phyloP scores from a whole-genome alignment of 2,888 invertebrate species.

The Parelbella ahira region DNA sequence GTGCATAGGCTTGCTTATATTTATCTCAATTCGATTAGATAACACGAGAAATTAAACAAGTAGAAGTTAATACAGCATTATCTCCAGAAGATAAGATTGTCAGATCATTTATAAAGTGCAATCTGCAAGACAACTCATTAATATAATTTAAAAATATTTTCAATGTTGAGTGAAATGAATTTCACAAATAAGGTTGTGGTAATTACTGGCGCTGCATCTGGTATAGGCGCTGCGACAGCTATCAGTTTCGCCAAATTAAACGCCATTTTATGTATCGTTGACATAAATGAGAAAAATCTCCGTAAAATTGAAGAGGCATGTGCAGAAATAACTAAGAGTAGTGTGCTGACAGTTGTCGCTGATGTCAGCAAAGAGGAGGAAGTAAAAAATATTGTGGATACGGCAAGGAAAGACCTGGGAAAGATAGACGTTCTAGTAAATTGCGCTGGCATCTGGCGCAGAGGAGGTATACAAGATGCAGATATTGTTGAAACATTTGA shows the following conservation, averaged over 20 bases:
- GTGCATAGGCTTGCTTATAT: too few species aligned
- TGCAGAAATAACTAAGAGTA: constrained; percentile 8
- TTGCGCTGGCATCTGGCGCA: constrained; percentile 26
- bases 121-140: too few species aligned
- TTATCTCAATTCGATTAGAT: too few species aligned
- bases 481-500: constrained; percentile 25
- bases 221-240: constrained; percentile 83
- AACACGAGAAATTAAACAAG: too few species aligned
- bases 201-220: constrained; percentile 68
- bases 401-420: constrained; percentile 25
- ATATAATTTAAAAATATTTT: too few species aligned
- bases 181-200: constrained; percentile 44
- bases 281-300: constrained; percentile 82
- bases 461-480: constrained; percentile 5
- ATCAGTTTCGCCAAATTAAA: constrained; percentile 79
- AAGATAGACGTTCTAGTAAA: constrained; percentile 30
- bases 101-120: too few species aligned
- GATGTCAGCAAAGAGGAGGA: constrained; percentile 30
- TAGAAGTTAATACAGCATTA: too few species aligned
- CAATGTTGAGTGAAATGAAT: too few species aligned
- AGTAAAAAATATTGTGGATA: constrained; percentile 21
- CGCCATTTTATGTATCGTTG: constrained; percentile 79
- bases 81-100: too few species aligned
- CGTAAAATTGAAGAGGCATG: constrained; percentile 62
- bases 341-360: constrained; percentile 25